phyloP scores from a whole-genome alignment of 2,113 vertebrate species.

The Isichthys henryi region DNA sequence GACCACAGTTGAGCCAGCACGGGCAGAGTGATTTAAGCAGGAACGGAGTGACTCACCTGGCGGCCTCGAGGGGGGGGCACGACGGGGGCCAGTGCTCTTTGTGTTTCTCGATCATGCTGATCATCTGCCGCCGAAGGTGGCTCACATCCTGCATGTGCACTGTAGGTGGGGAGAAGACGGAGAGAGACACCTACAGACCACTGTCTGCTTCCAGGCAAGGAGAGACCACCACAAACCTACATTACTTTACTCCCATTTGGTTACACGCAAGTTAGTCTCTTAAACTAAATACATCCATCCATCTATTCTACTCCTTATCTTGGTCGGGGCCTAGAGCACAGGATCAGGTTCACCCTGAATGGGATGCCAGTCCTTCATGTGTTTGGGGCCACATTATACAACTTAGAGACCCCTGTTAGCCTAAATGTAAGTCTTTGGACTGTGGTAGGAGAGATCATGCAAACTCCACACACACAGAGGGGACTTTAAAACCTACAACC shows the following conservation, averaged over 20 bases:
- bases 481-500: not conserved
- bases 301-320: not conserved
- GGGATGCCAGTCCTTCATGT: not conserved
- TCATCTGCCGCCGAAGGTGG: slow-evolving; percentile 57
- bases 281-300: not conserved
- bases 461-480: not conserved
- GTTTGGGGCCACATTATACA: not conserved
- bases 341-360: not conserved
- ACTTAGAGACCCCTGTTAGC: not conserved
- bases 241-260: not conserved
- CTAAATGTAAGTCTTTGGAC: not conserved
- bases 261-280: not conserved
- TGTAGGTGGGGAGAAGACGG: not conserved
- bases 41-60: slow-evolving; percentile 52
- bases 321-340: not conserved
- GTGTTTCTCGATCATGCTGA: slow-evolving; percentile 62
- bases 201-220: not conserved
- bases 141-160: slow-evolving; percentile 22
- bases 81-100: slow-evolving; percentile 54
- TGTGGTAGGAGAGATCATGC: not conserved
- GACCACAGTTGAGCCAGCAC: not conserved
- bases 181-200: not conserved
- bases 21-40: not conserved
- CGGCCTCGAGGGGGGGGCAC: slow-evolving; percentile 64
- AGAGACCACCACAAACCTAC: not conserved